These are phyloP conservation scores for Gortyna flavago DNA, from an alignment of 2,888 invertebrate genomes.

Conservation along the genomic window DNA sequence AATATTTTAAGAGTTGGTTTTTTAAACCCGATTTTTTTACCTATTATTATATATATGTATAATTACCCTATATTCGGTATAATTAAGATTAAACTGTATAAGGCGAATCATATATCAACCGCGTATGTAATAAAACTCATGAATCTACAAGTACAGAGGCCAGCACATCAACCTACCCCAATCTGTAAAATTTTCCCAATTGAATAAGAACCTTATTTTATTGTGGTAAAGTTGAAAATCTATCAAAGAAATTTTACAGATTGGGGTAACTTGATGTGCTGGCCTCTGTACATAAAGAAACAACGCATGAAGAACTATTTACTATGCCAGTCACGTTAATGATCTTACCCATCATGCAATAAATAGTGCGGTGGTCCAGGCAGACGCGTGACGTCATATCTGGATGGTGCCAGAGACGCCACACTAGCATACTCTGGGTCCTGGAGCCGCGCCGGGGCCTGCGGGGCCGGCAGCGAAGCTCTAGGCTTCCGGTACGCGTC, in stretches of 20 bases:
- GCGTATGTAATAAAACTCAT: background rate
- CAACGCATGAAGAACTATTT: conserved; percentile 1
- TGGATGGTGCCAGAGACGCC: conserved; percentile 81
- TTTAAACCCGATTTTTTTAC: background rate
- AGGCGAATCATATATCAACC: background rate
- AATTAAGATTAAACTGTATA: background rate
- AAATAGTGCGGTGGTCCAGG: conserved; percentile 82
- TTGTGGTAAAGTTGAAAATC: too few relatives aligned
- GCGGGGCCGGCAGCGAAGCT: conserved; percentile 82
- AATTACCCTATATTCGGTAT: background rate
- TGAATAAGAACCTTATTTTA: too few relatives aligned
- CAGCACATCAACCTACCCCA: too few relatives aligned
- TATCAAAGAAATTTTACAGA: too few relatives aligned
- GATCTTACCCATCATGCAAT: conserved; percentile 84
- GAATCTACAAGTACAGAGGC: background rate
- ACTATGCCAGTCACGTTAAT: background rate
- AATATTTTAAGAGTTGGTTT: background rate
- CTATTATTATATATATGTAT: too few relatives aligned
- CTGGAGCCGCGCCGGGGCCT: conserved; percentile 78
- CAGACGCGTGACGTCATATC: conserved; percentile 80
- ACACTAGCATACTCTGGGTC: conserved; percentile 88
- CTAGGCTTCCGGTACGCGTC: conserved; percentile 86
- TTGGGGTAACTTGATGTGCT: too few relatives aligned
- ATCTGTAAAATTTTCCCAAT: too few relatives aligned
- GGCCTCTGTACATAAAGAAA: conserved; percentile 11